These are phyloP conservation scores for Chelidonichthys spinosus DNA, from an alignment of 2,797 vertebrate genomes.

Conservation along the genomic window DNA sequence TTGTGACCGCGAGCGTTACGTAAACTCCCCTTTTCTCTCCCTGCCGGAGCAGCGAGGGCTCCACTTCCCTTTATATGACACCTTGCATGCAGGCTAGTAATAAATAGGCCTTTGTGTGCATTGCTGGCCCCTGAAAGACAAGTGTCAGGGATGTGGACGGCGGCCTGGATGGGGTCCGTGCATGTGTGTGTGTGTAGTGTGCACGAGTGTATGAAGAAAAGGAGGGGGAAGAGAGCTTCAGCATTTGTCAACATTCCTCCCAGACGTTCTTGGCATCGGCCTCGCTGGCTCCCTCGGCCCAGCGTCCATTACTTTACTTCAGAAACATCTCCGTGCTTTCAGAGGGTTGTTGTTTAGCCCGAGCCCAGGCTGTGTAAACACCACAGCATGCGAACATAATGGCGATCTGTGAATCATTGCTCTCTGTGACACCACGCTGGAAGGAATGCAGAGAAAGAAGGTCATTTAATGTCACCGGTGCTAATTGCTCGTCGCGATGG, in stretches of 20 bases:
- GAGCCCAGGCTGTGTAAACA: conserved; percentile 65
- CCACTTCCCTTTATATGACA: conserved; percentile 58
- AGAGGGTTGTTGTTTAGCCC: conserved; percentile 53
- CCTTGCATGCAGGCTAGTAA: conserved; percentile 51
- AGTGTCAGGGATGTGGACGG: conserved; percentile 41
- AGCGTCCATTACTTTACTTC: conserved; percentile 17
- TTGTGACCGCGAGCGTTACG: conserved; percentile 53
- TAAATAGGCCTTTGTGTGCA: conserved; percentile 64
- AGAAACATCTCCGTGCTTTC: conserved; percentile 30
- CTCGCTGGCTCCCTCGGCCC: background rate
- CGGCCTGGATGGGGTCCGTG: conserved; percentile 48
- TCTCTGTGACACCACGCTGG: conserved; percentile 70
- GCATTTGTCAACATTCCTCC: conserved; percentile 57
- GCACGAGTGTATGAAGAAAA: conserved; percentile 10
- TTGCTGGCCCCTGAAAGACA: conserved; percentile 30
- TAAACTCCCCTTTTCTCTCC: conserved; percentile 34
- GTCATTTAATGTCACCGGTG: conserved; percentile 51
- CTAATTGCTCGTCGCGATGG: conserved; percentile 56
- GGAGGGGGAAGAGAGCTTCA: conserved; percentile 14
- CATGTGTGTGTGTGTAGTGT: conserved; percentile 1
- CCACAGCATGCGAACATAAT: conserved; percentile 62
- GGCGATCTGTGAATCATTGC: conserved; percentile 54
- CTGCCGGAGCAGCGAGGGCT: conserved; percentile 6
- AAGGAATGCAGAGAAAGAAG: conserved; percentile 70
- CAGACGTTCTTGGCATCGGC: conserved; percentile 58